Percentiles rank a stretch among this genome's conserved stretches.
Conservation (phyloP, 2,888 invertebrate species). For the Cactoblastis cactorum region DNA sequence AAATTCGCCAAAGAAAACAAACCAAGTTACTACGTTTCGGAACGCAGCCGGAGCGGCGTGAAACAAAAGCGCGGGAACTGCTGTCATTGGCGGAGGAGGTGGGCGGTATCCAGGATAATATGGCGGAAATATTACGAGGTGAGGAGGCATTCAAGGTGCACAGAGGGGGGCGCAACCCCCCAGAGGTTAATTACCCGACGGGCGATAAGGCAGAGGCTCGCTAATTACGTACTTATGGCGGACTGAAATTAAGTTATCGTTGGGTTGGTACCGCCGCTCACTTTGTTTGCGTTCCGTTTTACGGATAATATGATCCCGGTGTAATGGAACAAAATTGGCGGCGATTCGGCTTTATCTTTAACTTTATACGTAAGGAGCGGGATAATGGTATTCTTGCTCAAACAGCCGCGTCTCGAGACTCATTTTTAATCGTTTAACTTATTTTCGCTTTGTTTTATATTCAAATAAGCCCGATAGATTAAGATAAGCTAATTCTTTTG, state of each 20-base stretch:
- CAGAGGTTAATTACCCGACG: conserved; percentile 77
- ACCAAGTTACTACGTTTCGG: conserved; percentile 73
- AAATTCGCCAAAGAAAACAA: conserved; percentile 71
- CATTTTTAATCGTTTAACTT: conserved; percentile 72
- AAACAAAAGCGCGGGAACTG: conserved; percentile 78
- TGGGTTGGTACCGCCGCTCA: conserved; percentile 73
- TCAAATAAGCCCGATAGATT: conserved; percentile 31
- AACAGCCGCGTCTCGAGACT: conserved; percentile 50
- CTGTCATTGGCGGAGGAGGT: conserved; percentile 75
- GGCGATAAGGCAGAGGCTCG: conserved; percentile 79
- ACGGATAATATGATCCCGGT: conserved; percentile 74
- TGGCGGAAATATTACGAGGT: conserved; percentile 75
- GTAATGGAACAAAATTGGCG: conserved; percentile 76
- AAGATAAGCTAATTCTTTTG: conserved; percentile 27
- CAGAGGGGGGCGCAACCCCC: conserved; percentile 49
- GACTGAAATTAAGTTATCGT: conserved; percentile 79
- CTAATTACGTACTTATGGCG: conserved; percentile 80
- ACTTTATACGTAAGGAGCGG: conserved; percentile 55
- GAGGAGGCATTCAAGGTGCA: conserved; percentile 74
- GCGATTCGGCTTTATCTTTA: conserved; percentile 72
- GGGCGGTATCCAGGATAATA: conserved; percentile 74
- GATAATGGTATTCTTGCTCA: conserved; percentile 74
- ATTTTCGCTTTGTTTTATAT: conserved; percentile 55
- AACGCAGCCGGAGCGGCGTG: conserved; percentile 59
- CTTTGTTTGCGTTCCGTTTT: conserved; percentile 78